These are phyloP conservation scores for Acyrthosiphon pisum DNA, from an alignment of 1,140 invertebrate species.

Conservation along the genomic window DNA sequence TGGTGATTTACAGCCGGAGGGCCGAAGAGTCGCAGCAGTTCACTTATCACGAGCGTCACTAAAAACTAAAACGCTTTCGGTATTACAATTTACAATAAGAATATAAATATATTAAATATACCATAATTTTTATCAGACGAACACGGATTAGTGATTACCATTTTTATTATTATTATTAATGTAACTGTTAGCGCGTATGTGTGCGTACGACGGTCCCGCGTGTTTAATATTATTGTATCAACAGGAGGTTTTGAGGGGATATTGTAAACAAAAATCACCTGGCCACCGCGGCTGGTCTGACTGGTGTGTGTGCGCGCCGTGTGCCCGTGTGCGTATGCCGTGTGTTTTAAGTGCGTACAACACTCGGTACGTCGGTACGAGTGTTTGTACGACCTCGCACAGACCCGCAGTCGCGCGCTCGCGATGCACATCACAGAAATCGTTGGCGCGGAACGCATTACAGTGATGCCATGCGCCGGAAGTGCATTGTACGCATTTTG, in stretches of 20 bases:
- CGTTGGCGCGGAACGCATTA: not conserved
- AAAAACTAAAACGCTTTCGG: not conserved
- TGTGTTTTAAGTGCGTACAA: too few species aligned
- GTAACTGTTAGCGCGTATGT: not conserved
- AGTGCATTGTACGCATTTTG: not conserved
- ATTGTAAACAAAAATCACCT: slow-evolving; percentile 55
- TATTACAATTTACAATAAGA: not conserved
- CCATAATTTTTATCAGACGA: not conserved
- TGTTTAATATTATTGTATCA: slow-evolving; percentile 10
- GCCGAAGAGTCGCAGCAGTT: not conserved
- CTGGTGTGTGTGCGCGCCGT: not conserved
- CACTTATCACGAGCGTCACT: not conserved
- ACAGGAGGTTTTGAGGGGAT: slow-evolving; percentile 39
- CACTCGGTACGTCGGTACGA: not conserved
- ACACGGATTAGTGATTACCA: not conserved
- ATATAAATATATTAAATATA: not conserved
- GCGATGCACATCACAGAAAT: not conserved
- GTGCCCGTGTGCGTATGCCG: not conserved
- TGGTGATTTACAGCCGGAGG: not conserved
- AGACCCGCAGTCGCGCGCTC: not conserved
- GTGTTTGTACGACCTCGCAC: not conserved
- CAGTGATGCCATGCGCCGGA: slow-evolving; percentile 28
- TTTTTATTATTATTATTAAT: slow-evolving; percentile 16
- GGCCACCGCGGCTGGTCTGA: not conserved
- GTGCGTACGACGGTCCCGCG: not conserved